These are phyloP conservation scores for Euborellia annulipes DNA, from an alignment of 1,140 invertebrate genomes.

Conservation along the genomic window DNA sequence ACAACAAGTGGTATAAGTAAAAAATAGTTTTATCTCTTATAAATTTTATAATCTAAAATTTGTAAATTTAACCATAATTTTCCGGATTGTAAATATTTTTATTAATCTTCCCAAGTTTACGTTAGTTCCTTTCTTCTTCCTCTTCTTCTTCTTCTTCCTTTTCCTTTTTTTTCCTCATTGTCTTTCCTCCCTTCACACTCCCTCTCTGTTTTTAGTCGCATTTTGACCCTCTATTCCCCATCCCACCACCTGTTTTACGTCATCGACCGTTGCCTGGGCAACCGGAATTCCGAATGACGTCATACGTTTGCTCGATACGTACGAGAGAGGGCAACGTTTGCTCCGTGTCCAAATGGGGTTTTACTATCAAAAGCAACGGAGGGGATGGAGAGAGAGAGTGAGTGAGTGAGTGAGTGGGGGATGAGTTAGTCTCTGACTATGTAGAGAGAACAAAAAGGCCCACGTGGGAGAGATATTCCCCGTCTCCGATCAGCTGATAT, in stretches of 20 bases:
- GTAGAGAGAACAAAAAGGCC: too few relatives aligned
- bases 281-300: not conserved
- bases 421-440: too few relatives aligned
- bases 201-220: not conserved
- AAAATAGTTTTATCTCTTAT: too few relatives aligned
- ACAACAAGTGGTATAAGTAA: too few relatives aligned
- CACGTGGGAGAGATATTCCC: too few relatives aligned
- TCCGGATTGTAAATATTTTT: too few relatives aligned
- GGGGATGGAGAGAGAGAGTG: too few relatives aligned
- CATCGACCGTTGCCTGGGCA: not conserved
- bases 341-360: not conserved
- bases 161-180: not conserved
- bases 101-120: not conserved
- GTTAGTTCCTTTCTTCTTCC: not conserved
- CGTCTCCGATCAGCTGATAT: too few relatives aligned
- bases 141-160: not conserved
- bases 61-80: too few relatives aligned
- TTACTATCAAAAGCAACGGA: not conserved
- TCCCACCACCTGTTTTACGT: not conserved
- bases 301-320: not conserved
- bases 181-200: conserved; percentile 1
- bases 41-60: too few relatives aligned
- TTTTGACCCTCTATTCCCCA: not conserved
- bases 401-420: too few relatives aligned
- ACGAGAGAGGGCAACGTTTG: not conserved